Evolutionary conservation across 2,113 vertebrate species (phyloP), one percentile per base, ranked within the genome.

Genomic region (Ceyx melanurus): DNA sequence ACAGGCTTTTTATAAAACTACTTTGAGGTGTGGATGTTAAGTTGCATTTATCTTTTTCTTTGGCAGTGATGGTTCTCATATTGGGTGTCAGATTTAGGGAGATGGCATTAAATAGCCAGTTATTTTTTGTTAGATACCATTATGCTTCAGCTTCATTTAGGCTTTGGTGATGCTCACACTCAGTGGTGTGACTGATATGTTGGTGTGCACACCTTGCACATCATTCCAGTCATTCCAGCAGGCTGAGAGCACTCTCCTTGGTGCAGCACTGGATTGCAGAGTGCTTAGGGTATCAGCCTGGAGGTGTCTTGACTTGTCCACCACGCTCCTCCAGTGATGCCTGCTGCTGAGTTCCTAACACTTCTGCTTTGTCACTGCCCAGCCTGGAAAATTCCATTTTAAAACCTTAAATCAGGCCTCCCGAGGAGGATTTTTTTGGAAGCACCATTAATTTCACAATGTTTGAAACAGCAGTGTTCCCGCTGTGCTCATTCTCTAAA

Each of bases 401-500:
- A 71, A 94, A 94, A 88, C 43, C 62, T 85, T 76, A 92, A 64
- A 66, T 64, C 54, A 29, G 28, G 51, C 17, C 40, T 78, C 78
- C 45, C 28, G 66, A 86, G 64, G 33, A 83, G 35, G 50, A 31
- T 28, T 76, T 86, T 93, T 89, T 64, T 4, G 16, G 64, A 11
- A 11, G 13, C 15, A 83, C 42, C 5, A 50, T 77, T 86, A 83
- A 90, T 94, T 93, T 96, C n/a, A 29, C 74, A 90, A 9, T 3
- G 1, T 71, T 68, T 25, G 53, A 67, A 91, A 26, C 1, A 8
- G 58, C 64, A 87, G 82, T 45, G 3, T 33, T 95, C 33, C 28
- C 79, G 77, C 66, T 64, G 67, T 72, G 66, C 43, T 92, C 90
- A 91, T 93, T 92, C 82, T 75, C 40, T 72, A 93, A 88, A 90